Evolutionary conservation across 2,797 vertebrate species (phyloP), one percentile per base, ranked within the genome.

Genomic region (Sardinella longiceps): DNA sequence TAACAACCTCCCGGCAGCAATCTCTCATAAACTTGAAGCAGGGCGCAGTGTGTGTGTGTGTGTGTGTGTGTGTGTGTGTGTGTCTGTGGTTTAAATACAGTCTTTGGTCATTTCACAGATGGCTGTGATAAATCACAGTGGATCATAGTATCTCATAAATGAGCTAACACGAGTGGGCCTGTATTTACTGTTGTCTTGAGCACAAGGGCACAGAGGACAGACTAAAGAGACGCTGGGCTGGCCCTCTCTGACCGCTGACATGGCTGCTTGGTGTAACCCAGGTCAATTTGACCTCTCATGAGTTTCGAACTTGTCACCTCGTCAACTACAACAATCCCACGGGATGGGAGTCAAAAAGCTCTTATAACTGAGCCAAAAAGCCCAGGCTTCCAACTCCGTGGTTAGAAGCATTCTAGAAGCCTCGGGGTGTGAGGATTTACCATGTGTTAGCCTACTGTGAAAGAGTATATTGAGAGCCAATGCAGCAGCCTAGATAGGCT

Each of bases 121-220:
- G 30, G 70, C 33, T 43, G 33, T 77, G 70, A 77, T 77, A 77
- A 77, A 77, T 77, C 33, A 77, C 70, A 23, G 20, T 77, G 70
- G 37, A 77, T 77, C 33, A 18, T 9, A 43, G 70, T 5, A 43
- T 5, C 70, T 77, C 70, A 33, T 77, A 77, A 77, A 77, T 39
- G 70, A 10, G 33, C 33, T 10, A 39, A 20, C 37, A 77, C 6
- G 33, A 77, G 33, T 15, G 70, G 18, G 70, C 33, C 70, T 77
- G 70, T 43, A 33, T 43, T 39, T 74, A 15, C 15, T 39, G 70
- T 77, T 39, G 30, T 77, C 70, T 77, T 7, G 5, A 23, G 70
- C 39, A 39, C 39, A 39, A 43, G 70, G 70, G 66, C 66, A 74
- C 10, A 37, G 10, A 70, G 63, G 25, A 20, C 53, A 56, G 18